Evolutionary conservation across 2,888 invertebrate genomes (phyloP), one percentile per base, ranked within the genome.

Genomic region (Papilio gigon): DNA sequence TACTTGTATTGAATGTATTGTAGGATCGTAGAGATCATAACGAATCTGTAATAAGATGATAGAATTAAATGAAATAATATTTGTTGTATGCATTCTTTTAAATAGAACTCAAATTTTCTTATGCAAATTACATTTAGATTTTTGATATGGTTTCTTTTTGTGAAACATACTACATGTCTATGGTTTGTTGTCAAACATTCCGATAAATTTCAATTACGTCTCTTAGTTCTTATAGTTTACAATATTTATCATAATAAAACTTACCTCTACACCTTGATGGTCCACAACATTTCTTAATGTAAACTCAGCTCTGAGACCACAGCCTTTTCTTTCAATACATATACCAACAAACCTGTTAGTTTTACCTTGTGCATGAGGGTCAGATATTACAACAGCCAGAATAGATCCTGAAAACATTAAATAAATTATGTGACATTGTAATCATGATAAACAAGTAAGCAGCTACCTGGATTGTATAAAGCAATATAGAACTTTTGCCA

Each of bases 11-110:
- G 94, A 95, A 77, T 95, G 95, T 72, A 99, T 94, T 0, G 96
- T 95, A 14, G 99, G 99, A 87, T 98, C 98, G 81, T 99, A 99
- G 80, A 99, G 89, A 71, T 98, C 96, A 88, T 96, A 99, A 74
- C 93, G 85, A 5, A 92, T 83, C 92, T 92, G 76, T 35, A 44
- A 47, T 35, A 47, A 30, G 59, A 4, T 60, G 4, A 27, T 17
- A 58, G 8, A n/a, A 17, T 44, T 44, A n/a, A n/a, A 6, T 12
- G n/a, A 17, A 17, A 44, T n/a, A n/a, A n/a, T n/a, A n/a, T n/a
- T n/a, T n/a, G n/a, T n/a, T n/a, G n/a, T n/a, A n/a, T n/a, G n/a
- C n/a, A n/a, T n/a, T n/a, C n/a, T n/a, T n/a, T n/a, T n/a, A n/a
- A n/a, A n/a, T n/a, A n/a, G n/a, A n/a, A n/a, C n/a, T n/a, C n/a